Evolutionary conservation across 2,797 vertebrate genomes (phyloP), one percentile per base, ranked within the genome.

Genomic region (Dryobates pubescens): DNA sequence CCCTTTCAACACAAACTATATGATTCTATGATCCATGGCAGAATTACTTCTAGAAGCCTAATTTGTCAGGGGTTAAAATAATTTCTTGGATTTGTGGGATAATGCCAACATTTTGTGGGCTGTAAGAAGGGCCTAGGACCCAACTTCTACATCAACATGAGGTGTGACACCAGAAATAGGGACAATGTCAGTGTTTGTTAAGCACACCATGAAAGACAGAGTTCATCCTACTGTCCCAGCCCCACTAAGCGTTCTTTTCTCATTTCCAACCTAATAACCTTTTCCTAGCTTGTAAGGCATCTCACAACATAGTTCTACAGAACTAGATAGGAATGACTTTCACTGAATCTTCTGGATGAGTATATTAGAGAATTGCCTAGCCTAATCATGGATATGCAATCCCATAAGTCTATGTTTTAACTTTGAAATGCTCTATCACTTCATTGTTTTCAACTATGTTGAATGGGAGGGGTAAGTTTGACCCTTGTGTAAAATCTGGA

Each of bases 11-110:
- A 22, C 20, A 49, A 22, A 20, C 20, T 49, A 12, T 49, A 49
- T 49, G 20, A 49, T 22, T 22, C 47, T n/a, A 22, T 26, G 36
- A 53, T 51, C 20, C 22, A 22, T 23, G 32, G 57, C 2, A 32
- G 20, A 56, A 13, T 0, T 15, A 20, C 67, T 77, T 74, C 16
- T 68, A 16, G 20, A 11, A 57, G 24, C 6, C 2, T 4, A 29
- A 41, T 61, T 61, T 62, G 6, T 7, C 10, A 64, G 22, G 22
- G 8, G 2, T 49, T 68, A 45, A 3, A 7, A 3, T 24, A 41
- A 32, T 36, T 6, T 38, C 10, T 70, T 57, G 23, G 26, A 58
- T 15, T 65, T 51, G 9, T 0, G 0, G 5, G 7, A 61, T 57
- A 56, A 64, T 32, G 8, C 13, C 27, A 36, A 13, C 2, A 5